A percentile compares a stretch with the other conserved stretches of the same genome.
Conservation (phyloP, 2,888 invertebrate species). For the Lepas anatifera region DNA sequence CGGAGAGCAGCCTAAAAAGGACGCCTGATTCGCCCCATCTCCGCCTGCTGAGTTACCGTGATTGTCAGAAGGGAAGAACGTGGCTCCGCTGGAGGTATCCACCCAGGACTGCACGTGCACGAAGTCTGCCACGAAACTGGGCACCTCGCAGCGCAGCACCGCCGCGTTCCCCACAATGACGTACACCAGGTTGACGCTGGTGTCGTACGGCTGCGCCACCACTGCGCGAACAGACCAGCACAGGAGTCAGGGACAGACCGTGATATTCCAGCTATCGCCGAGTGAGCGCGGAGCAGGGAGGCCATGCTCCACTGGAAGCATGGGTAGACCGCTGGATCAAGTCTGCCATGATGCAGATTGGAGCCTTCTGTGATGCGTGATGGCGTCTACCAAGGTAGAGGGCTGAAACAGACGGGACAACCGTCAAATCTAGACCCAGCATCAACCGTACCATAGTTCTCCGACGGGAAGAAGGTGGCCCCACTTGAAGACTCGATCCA, state of each 20-base stretch:
- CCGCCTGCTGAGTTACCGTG: slow-evolving; percentile 16
- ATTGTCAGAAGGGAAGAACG: slow-evolving; percentile 16
- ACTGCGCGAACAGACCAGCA: slow-evolving; percentile 17
- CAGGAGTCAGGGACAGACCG: no score
- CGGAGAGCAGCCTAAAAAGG: not conserved
- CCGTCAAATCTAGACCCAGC: no score
- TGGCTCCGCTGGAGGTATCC: slow-evolving; percentile 32
- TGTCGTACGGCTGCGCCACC: slow-evolving; percentile 23
- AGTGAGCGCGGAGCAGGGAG: no score
- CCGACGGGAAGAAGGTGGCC: slow-evolving; percentile 16
- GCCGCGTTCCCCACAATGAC: slow-evolving; percentile 80
- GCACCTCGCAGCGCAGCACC: slow-evolving; percentile 84
- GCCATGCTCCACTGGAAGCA: no score
- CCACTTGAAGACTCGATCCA: slow-evolving; percentile 50
- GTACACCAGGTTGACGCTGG: slow-evolving; percentile 46
- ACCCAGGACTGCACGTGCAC: slow-evolving; percentile 76
- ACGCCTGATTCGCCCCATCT: not conserved
- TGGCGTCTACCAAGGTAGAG: no score
- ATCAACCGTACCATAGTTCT: slow-evolving; percentile 22
- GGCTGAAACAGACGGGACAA: no score
- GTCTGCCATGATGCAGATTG: no score
- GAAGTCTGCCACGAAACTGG: slow-evolving; percentile 84
- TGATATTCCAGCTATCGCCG: no score
- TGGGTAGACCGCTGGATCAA: no score
- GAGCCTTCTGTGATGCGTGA: no score